Conservation (phyloP, 23 tunicate species). For the Aplidium turbinatum region DNA sequence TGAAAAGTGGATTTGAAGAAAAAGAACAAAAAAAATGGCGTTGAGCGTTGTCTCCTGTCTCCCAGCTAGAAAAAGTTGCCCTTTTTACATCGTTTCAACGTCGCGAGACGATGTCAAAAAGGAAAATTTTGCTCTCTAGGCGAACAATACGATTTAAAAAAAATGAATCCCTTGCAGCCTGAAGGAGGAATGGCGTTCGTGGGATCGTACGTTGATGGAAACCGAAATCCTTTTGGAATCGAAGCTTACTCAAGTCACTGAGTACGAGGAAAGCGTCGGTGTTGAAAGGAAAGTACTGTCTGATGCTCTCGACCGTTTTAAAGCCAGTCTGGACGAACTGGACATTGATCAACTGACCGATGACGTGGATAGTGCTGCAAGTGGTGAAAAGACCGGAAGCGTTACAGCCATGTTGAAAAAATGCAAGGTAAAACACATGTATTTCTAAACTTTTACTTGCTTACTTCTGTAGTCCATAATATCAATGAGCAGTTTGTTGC, state of each 20-base stretch:
- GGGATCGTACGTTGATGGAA: constrained; percentile 77
- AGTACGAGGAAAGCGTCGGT: constrained; percentile 61
- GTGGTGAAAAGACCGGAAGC: constrained; percentile 1
- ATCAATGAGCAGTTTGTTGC: no score
- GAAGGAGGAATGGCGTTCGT: constrained; percentile 80
- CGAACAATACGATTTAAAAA: no score
- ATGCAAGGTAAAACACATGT: no score
- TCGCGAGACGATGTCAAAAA: no score
- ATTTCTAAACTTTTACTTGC: no score
- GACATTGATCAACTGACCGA: constrained; percentile 38
- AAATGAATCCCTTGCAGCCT: constrained; percentile 44
- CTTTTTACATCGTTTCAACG: no score
- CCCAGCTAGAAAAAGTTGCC: no score
- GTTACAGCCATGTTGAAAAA: constrained; percentile 28
- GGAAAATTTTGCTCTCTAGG: no score
- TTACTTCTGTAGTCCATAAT: no score
- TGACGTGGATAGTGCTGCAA: neutral
- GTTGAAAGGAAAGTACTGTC: constrained; percentile 30
- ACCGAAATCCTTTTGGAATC: constrained; percentile 72
- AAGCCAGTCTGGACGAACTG: constrained; percentile 17
- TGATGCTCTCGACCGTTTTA: constrained; percentile 27
- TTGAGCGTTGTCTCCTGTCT: no score
- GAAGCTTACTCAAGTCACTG: constrained; percentile 43
- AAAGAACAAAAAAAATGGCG: no score
- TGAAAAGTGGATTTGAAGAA: no score